These are phyloP conservation scores for Acanthaster planci DNA, from an alignment of 35 echinoderm and acorn worm genomes.

Conservation along the genomic window DNA sequence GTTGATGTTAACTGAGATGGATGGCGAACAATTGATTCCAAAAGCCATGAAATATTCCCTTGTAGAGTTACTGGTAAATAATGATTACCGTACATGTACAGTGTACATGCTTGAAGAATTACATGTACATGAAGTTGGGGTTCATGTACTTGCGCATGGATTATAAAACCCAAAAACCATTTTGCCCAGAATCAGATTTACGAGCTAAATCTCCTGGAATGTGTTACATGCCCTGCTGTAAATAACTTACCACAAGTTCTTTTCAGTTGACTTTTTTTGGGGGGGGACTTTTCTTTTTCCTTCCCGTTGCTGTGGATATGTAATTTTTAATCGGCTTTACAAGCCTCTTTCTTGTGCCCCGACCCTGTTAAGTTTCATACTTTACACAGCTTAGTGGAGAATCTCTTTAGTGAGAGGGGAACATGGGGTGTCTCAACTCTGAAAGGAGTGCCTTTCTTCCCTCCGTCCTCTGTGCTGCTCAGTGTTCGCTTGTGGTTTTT, in stretches of 20 bases:
- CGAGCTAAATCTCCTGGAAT: conserved; percentile 13
- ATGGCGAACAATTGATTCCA: too few relatives aligned
- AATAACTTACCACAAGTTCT: conserved; percentile 29
- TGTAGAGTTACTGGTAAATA: too few relatives aligned
- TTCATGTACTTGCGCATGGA: too few relatives aligned
- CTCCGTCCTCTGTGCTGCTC: not conserved
- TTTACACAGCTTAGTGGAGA: conserved; percentile 18
- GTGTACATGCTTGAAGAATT: too few relatives aligned
- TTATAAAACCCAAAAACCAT: too few relatives aligned
- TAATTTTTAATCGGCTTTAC: conserved; percentile 20
- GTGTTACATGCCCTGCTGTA: not conserved
- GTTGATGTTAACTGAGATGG: too few relatives aligned
- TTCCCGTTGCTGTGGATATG: not conserved
- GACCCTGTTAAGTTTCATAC: conserved; percentile 15
- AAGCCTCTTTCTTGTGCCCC: not conserved
- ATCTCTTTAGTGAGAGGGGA: not conserved
- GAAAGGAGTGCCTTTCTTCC: not conserved
- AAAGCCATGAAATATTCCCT: too few relatives aligned
- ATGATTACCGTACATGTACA: too few relatives aligned
- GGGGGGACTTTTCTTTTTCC: not conserved
- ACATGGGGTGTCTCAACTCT: conserved; percentile 2
- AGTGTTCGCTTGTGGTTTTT: conserved; percentile 1
- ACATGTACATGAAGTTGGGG: too few relatives aligned
- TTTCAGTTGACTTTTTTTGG: not conserved
- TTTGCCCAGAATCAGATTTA: not conserved